Conservation (phyloP, 2,888 invertebrate species). For the Gryllus longicercus region DNA sequence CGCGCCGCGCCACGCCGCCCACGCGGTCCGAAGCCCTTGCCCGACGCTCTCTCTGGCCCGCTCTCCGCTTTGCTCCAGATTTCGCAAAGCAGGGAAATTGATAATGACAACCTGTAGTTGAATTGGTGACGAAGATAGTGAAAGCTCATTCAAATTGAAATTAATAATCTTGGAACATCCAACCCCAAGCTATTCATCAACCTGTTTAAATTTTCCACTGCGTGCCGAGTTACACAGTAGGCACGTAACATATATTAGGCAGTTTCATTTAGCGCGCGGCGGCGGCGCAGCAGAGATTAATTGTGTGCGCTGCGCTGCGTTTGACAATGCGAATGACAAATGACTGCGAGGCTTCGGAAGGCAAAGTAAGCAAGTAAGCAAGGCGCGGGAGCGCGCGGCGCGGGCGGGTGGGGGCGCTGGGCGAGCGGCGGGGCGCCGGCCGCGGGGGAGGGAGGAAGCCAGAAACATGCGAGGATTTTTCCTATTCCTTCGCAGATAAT, state of each 20-base stretch:
- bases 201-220: constrained; percentile 17
- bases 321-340: constrained; percentile 10
- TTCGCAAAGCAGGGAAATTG: constrained; percentile 17
- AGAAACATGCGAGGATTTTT: constrained; percentile 10
- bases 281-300: constrained; percentile 17
- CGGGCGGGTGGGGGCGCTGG: not conserved
- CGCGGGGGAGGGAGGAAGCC: not conserved
- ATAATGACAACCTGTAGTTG: constrained; percentile 17
- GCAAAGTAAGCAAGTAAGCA: constrained; percentile 17
- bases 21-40: too few relatives aligned
- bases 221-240: constrained; percentile 8
- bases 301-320: constrained; percentile 17
- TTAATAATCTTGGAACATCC: constrained; percentile 17
- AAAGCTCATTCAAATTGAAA: constrained; percentile 17
- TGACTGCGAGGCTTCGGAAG: not conserved
- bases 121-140: constrained; percentile 17
- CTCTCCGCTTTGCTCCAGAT: not conserved
- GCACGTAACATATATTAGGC: constrained; percentile 17
- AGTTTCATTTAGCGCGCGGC: not conserved
- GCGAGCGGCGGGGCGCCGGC: not conserved
- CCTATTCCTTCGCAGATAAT: constrained; percentile 17
- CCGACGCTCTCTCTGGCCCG: too few relatives aligned
- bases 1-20: too few relatives aligned
- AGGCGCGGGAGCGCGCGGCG: not conserved
- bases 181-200: constrained; percentile 17